These are phyloP conservation scores for Acanthopleura granulata DNA, from an alignment of 2,888 invertebrate species.

Conservation along the genomic window DNA sequence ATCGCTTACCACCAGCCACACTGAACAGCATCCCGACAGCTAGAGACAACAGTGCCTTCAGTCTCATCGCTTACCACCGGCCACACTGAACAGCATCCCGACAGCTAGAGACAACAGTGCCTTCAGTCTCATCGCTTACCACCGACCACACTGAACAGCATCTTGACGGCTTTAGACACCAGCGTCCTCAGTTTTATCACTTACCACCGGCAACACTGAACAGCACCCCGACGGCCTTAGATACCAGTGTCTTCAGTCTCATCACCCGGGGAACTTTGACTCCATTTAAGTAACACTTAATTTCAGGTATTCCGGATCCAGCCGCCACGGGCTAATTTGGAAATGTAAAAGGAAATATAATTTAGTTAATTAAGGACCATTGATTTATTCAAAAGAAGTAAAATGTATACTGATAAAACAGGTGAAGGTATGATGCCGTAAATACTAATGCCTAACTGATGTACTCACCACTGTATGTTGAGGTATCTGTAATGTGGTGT, in stretches of 20 bases:
- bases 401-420: not conserved
- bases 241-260: slow-evolving; percentile 96
- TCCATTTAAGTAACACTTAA: slow-evolving; percentile 92
- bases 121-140: slow-evolving; percentile 65
- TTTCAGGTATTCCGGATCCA: slow-evolving; percentile 94
- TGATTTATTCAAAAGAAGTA: not conserved
- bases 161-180: slow-evolving; percentile 94
- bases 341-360: slow-evolving; percentile 19
- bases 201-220: slow-evolving; percentile 85
- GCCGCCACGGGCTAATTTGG: slow-evolving; percentile 54
- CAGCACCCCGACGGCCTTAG: slow-evolving; percentile 96
- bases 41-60: slow-evolving; percentile 90
- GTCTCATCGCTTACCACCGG: slow-evolving; percentile 71
- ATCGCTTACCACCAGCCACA: slow-evolving; percentile 86
- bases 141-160: slow-evolving; percentile 92
- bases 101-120: slow-evolving; percentile 97
- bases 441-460: too few species aligned
- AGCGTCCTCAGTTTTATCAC: slow-evolving; percentile 91
- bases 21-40: slow-evolving; percentile 95
- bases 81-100: slow-evolving; percentile 94
- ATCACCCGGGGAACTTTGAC: slow-evolving; percentile 97
- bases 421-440: not conserved
- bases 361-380: not conserved
- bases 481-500: too few species aligned
- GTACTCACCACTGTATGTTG: too few species aligned